A percentile compares a stretch with the other conserved stretches of the same genome.
These are phyloP conservation scores for Cephus nigrinus DNA, from an alignment of 2,888 invertebrate species.

Conservation along the genomic window DNA sequence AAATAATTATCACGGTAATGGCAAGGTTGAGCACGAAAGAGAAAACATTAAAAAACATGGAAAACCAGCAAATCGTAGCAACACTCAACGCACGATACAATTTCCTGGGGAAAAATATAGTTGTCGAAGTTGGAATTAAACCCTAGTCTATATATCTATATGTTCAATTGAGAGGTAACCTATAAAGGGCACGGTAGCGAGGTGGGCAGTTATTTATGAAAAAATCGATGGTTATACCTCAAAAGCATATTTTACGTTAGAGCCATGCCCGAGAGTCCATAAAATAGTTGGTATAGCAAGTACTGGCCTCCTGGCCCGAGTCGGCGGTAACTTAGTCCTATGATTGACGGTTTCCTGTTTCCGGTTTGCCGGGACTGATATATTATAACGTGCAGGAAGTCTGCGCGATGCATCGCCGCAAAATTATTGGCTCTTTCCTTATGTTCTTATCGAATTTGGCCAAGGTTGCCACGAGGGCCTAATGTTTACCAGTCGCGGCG, in stretches of 20 bases:
- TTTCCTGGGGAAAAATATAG: not conserved
- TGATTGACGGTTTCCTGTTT: slow-evolving; percentile 58
- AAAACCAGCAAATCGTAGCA: not conserved
- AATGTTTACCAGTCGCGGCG: slow-evolving; percentile 33
- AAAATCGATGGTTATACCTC: slow-evolving; percentile 47
- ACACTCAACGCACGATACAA: not conserved
- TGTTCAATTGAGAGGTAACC: slow-evolving; percentile 1
- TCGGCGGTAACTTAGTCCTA: slow-evolving; percentile 45
- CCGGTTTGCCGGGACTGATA: slow-evolving; percentile 50
- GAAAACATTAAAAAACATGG: not conserved
- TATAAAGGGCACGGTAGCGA: slow-evolving; percentile 20
- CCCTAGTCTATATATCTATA: not conserved
- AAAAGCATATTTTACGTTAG: slow-evolving; percentile 44
- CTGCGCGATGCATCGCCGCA: slow-evolving; percentile 42
- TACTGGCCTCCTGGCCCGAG: slow-evolving; percentile 14
- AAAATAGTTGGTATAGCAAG: slow-evolving; percentile 33
- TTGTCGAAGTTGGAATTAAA: not conserved
- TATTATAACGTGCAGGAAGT: slow-evolving; percentile 52
- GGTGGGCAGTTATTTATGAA: slow-evolving; percentile 53
- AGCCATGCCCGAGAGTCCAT: slow-evolving; percentile 30
- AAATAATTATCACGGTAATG: not conserved
- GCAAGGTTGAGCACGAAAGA: not conserved
- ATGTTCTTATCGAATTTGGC: slow-evolving; percentile 40
- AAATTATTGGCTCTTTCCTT: slow-evolving; percentile 44
- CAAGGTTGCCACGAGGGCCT: slow-evolving; percentile 34